A percentile compares a stretch with the other conserved stretches of the same genome.
Conservation (phyloP, 2,888 invertebrate genomes). For the Deroplatys truncata region DNA sequence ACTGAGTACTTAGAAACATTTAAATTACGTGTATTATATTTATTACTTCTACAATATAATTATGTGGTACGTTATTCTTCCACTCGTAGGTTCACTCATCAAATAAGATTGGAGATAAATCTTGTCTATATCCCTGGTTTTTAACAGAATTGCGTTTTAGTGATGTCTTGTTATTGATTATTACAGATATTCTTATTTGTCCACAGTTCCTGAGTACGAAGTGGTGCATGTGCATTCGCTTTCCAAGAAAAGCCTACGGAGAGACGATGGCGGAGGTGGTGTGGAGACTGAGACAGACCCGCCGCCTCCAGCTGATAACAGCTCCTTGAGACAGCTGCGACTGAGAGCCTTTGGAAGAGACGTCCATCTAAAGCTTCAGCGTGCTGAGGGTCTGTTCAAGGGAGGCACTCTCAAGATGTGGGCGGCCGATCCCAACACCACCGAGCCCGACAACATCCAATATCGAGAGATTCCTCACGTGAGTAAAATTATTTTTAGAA, state of each 20-base stretch:
- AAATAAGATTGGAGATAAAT: too few relatives aligned
- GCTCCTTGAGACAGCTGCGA: constrained; percentile 52
- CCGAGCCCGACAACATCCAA: constrained; percentile 72
- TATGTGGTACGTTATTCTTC: too few relatives aligned
- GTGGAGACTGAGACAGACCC: constrained; percentile 36
- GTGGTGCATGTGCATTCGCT: constrained; percentile 66
- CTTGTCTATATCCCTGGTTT: too few relatives aligned
- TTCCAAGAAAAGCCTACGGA: constrained; percentile 44
- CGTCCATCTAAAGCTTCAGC: constrained; percentile 68
- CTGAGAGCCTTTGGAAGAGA: constrained; percentile 77
- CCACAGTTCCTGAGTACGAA: constrained; percentile 76
- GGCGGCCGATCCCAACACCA: constrained; percentile 71
- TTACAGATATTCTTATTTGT: not conserved
- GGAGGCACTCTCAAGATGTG: constrained; percentile 76
- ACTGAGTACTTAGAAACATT: too few relatives aligned
- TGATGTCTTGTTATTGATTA: too few relatives aligned
- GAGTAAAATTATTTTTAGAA: constrained; percentile 41
- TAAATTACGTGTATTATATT: too few relatives aligned
- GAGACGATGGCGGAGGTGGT: constrained; percentile 37
- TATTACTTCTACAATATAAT: too few relatives aligned
- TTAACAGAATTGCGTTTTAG: too few relatives aligned
- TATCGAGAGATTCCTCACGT: constrained; percentile 74
- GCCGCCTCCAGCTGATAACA: constrained; percentile 36
- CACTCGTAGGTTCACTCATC: too few relatives aligned
- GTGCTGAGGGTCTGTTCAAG: constrained; percentile 72